Conservation (phyloP, 30 jellyfish, hydroid and myxozoan species). For the Aurelia sp. region DNA sequence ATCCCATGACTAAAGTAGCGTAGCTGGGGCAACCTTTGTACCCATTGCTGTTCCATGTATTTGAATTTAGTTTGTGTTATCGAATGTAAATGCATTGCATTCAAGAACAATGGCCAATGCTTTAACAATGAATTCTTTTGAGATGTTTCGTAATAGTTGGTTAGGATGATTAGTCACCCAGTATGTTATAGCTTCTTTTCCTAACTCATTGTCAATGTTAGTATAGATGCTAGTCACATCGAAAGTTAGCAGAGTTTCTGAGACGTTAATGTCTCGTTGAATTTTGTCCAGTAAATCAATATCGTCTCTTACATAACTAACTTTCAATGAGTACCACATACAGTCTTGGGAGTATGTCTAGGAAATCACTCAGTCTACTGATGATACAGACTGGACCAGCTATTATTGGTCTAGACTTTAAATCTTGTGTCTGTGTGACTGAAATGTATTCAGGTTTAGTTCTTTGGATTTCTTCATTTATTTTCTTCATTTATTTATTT, state of each 20-base stretch:
- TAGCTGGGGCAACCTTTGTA: conserved; percentile 28
- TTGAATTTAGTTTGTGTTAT: no score
- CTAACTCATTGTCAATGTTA: conserved; percentile 21
- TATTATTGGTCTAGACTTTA: conserved; percentile 34
- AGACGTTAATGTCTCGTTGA: background rate
- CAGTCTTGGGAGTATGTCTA: conserved; percentile 20
- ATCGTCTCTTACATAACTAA: conserved; percentile 27
- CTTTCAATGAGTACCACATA: background rate
- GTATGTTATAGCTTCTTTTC: conserved; percentile 18
- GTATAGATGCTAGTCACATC: conserved; percentile 39
- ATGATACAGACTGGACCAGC: conserved; percentile 47
- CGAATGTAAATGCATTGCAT: background rate
- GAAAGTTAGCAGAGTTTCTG: no score
- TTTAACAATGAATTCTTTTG: conserved; percentile 3
- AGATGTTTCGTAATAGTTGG: background rate
- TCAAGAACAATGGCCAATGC: conserved; percentile 14
- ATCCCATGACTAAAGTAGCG: conserved; percentile 28
- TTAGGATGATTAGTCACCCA: conserved; percentile 30
- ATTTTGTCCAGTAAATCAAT: conserved; percentile 19
- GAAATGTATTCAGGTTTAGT: background rate
- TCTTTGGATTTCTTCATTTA: background rate
- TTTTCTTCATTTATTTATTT: background rate
- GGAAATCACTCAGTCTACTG: conserved; percentile 14
- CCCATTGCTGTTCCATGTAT: background rate
- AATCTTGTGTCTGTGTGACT: background rate